Percentiles rank a stretch among this genome's conserved stretches.
phyloP scores from a whole-genome alignment of 2,113 vertebrate species.

The Corvus cornix region DNA sequence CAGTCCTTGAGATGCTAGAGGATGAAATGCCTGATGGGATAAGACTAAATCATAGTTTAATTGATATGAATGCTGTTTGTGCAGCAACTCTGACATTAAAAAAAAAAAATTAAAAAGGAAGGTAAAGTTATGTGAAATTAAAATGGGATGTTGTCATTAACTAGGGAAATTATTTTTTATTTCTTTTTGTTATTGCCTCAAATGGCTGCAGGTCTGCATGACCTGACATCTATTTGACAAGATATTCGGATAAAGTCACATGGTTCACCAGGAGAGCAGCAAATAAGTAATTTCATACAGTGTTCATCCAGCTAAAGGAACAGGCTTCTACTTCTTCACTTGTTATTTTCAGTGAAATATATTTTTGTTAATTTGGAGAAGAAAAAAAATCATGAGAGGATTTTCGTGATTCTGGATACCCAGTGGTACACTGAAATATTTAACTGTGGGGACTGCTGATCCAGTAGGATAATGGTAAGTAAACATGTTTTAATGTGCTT shows the following conservation, averaged over 20 bases:
- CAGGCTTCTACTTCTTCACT: background rate
- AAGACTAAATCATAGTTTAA: background rate
- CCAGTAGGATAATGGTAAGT: background rate
- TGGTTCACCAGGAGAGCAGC: background rate
- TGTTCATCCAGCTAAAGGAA: background rate
- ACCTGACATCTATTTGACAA: background rate
- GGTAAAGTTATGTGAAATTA: background rate
- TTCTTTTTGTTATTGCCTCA: background rate
- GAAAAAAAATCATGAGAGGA: background rate
- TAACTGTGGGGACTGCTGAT: background rate
- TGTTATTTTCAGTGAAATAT: background rate
- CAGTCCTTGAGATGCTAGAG: background rate
- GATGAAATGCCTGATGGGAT: background rate
- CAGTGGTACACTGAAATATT: background rate
- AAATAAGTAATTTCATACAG: background rate
- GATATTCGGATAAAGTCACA: background rate
- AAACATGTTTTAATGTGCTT: background rate
- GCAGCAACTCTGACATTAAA: background rate
- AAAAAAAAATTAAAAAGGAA: background rate
- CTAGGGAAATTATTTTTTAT: background rate
- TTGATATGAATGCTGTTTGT: background rate
- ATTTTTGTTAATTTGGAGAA: background rate
- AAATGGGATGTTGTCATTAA: rapidly evolving
- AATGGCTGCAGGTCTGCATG: background rate
- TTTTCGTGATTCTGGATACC: background rate